These are phyloP conservation scores for Dicranocentrus wangi DNA, from an alignment of 2,888 invertebrate genomes.

Conservation along the genomic window DNA sequence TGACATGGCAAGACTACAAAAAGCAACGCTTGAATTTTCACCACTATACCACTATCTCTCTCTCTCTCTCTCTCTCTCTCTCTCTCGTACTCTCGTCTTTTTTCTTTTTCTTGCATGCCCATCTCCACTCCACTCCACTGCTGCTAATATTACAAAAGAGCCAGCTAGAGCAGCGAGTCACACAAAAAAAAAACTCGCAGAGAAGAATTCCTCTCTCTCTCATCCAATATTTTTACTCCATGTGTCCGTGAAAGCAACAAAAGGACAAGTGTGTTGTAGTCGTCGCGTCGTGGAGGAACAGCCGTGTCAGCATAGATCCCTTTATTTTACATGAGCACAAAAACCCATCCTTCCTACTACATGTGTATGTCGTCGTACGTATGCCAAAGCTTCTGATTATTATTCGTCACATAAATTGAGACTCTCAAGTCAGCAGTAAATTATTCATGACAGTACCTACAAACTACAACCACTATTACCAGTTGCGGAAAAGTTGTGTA, in stretches of 20 bases:
- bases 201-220: neutral
- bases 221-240: constrained; percentile 29
- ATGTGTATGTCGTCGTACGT: constrained; percentile 46
- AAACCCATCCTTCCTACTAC: constrained; percentile 43
- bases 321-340: constrained; percentile 45
- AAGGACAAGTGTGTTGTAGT: constrained; percentile 23
- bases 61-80: too few species aligned
- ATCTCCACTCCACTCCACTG: neutral
- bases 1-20: constrained; percentile 53
- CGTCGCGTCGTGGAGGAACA: neutral
- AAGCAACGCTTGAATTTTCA: constrained; percentile 39
- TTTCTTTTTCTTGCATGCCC: too few species aligned
- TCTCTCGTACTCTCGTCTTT: neutral
- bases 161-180: neutral
- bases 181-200: neutral
- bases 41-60: neutral
- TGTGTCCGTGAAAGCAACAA: constrained; percentile 56
- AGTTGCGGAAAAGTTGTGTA: neutral
- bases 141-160: neutral
- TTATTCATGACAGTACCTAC: constrained; percentile 65
- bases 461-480: constrained; percentile 45
- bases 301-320: constrained; percentile 52
- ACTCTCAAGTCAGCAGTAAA: constrained; percentile 65
- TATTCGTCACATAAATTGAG: constrained; percentile 66
- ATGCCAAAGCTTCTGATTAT: constrained; percentile 63